phyloP scores from a whole-genome alignment of 2,113 vertebrate species.

The Triplophysa rosa region DNA sequence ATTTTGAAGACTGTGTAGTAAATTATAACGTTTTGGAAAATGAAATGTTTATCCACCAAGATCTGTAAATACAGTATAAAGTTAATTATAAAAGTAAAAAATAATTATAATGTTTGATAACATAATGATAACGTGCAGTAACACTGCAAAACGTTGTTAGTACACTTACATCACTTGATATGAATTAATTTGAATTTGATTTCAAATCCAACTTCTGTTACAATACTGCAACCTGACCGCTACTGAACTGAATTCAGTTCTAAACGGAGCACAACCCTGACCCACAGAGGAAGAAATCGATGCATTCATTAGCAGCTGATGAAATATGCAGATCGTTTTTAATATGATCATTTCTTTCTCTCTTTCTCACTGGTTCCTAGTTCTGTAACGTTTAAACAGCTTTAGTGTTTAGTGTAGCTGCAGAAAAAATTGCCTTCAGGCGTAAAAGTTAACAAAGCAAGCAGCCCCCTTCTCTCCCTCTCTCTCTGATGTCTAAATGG shows the following conservation, averaged over 20 bases:
- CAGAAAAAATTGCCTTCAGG: slow-evolving; percentile 30
- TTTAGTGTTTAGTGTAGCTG: slow-evolving; percentile 26
- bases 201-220: neutral
- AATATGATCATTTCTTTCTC: slow-evolving; percentile 48
- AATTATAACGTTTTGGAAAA: too few species aligned
- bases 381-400: slow-evolving; percentile 42
- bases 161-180: too few species aligned
- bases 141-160: too few species aligned
- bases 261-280: neutral
- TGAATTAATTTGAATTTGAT: too few species aligned
- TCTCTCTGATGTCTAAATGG: slow-evolving; percentile 30
- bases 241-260: neutral
- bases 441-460: slow-evolving; percentile 40
- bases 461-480: slow-evolving; percentile 11
- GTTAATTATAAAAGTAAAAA: too few species aligned
- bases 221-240: neutral
- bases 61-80: too few species aligned
- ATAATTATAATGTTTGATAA: too few species aligned
- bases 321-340: slow-evolving; percentile 51
- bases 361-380: slow-evolving; percentile 22
- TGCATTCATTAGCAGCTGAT: slow-evolving; percentile 50
- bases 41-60: too few species aligned
- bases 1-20: too few species aligned
- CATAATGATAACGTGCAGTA: too few species aligned
- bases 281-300: neutral